phyloP scores from a whole-genome alignment of 2,113 vertebrate species.

The Climacteris rufus region DNA sequence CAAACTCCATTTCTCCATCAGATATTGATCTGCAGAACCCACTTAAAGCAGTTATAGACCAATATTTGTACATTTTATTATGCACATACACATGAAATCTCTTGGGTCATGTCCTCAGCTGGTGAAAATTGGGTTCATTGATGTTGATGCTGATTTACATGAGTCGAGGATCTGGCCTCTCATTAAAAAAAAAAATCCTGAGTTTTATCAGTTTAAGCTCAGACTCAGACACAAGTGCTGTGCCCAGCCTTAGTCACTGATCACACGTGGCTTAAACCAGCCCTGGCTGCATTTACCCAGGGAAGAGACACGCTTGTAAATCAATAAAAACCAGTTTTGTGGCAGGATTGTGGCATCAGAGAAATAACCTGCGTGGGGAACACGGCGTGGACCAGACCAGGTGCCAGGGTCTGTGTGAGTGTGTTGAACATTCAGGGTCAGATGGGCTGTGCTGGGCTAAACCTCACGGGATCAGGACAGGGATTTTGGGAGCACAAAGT shows the following conservation, averaged over 20 bases:
- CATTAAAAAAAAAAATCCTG: not conserved
- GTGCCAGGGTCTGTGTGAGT: fast-evolving
- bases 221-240: fast-evolving
- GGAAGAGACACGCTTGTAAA: fast-evolving
- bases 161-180: not conserved
- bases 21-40: not conserved
- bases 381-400: fast-evolving
- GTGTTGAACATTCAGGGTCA: not conserved
- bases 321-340: not conserved
- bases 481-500: fast-evolving
- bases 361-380: not conserved
- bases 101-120: constrained; percentile 13
- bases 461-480: fast-evolving
- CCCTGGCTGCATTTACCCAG: fast-evolving
- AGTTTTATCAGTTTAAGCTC: not conserved
- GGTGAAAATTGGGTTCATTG: not conserved
- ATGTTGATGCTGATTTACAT: not conserved
- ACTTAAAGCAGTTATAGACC: not conserved
- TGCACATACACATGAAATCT: not conserved
- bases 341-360: fast-evolving
- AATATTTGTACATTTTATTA: not conserved
- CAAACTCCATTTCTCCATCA: not conserved
- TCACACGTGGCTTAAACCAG: fast-evolving
- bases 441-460: not conserved
- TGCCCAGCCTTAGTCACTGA: fast-evolving